Conservation (phyloP, 2,888 invertebrate species). For the Cephus spinipes region DNA sequence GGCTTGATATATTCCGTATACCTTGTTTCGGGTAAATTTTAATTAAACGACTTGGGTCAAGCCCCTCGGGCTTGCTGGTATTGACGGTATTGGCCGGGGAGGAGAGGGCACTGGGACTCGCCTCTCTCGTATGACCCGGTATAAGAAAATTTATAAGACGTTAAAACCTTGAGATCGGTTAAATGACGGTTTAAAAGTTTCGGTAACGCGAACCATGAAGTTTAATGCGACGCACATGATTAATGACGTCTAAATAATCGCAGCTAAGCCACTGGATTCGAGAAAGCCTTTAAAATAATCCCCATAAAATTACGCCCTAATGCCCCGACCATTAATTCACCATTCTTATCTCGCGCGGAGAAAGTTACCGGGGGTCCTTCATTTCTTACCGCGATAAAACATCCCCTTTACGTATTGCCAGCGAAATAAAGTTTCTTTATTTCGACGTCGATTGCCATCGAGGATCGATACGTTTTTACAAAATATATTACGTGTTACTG, state of each 20-base stretch:
- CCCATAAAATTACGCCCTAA: conserved; percentile 53
- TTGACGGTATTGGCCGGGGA: too few species aligned
- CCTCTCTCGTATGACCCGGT: too few species aligned
- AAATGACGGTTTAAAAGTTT: conserved; percentile 23
- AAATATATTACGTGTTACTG: too few species aligned
- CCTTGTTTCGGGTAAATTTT: too few species aligned
- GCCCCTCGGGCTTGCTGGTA: too few species aligned
- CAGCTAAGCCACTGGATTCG: conserved; percentile 48
- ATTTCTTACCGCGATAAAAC: neutral
- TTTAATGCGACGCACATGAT: conserved; percentile 43
- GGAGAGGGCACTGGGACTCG: too few species aligned
- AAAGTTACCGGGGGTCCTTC: neutral
- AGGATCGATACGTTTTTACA: too few species aligned
- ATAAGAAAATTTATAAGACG: neutral
- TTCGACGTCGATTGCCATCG: too few species aligned
- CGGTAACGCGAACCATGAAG: conserved; percentile 9
- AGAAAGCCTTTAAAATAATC: conserved; percentile 56
- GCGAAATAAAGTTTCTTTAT: too few species aligned
- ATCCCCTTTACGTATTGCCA: neutral
- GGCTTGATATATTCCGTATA: neutral
- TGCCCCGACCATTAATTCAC: conserved; percentile 27
- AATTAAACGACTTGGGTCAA: too few species aligned
- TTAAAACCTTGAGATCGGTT: conserved; percentile 6
- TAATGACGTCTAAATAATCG: conserved; percentile 55
- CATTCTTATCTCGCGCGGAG: conserved; percentile 2